These are phyloP conservation scores for Dendroctonus ponderosae DNA, from an alignment of 1,140 invertebrate genomes.

Conservation along the genomic window DNA sequence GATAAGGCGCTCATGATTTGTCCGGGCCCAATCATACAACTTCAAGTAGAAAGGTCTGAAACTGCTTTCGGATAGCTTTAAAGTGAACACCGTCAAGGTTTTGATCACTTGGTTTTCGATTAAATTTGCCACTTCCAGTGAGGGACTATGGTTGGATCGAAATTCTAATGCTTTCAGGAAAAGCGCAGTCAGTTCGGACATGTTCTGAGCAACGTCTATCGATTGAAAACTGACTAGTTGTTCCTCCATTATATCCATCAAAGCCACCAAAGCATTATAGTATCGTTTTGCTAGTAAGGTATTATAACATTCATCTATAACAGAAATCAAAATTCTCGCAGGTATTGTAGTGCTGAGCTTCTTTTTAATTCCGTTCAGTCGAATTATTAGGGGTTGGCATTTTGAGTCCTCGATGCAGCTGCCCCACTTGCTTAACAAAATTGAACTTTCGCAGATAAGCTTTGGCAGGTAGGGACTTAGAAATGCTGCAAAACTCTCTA, in stretches of 20 bases:
- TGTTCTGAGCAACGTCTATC: constrained; percentile 62
- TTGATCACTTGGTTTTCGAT: constrained; percentile 74
- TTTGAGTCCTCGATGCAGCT: constrained; percentile 51
- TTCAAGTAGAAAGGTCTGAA: constrained; percentile 86
- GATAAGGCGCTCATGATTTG: constrained; percentile 59
- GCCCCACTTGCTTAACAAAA: constrained; percentile 57
- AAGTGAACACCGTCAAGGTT: constrained; percentile 71
- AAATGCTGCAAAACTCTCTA: constrained; percentile 77
- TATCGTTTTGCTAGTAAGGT: constrained; percentile 60
- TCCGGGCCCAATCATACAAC: constrained; percentile 80
- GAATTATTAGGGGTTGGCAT: constrained; percentile 56
- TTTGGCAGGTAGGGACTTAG: constrained; percentile 80
- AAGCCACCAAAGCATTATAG: constrained; percentile 62
- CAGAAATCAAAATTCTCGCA: constrained; percentile 73
- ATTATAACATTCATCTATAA: constrained; percentile 65
- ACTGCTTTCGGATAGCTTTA: constrained; percentile 84
- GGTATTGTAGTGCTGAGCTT: constrained; percentile 70
- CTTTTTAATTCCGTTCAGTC: constrained; percentile 61
- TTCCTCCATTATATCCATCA: constrained; percentile 74
- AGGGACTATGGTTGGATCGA: constrained; percentile 52
- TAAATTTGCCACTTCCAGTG: constrained; percentile 49
- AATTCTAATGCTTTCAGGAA: constrained; percentile 77
- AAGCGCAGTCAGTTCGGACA: constrained; percentile 68
- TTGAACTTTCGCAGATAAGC: constrained; percentile 65
- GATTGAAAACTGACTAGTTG: constrained; percentile 60